Evolutionary conservation across 1,140 invertebrate genomes (phyloP), one percentile per base, ranked within the genome.

Genomic region (Euwallacea fornicatus): DNA sequence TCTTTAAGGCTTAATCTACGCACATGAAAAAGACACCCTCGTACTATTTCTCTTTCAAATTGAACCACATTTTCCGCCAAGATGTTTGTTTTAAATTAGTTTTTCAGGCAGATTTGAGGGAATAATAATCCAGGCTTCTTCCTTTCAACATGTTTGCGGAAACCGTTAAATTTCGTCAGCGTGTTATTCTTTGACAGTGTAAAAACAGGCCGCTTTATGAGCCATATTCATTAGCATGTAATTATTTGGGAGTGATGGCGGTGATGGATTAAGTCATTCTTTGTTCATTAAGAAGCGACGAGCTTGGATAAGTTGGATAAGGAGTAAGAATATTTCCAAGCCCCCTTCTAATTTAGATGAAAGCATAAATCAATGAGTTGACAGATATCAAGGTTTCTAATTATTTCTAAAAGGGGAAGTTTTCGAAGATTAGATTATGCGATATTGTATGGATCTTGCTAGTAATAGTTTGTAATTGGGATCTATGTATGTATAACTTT

Each of bases 201-300:
- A 47, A 47, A 47, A 47, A 47, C 46, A 47, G 46, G n/a, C 9
- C n/a, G 46, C 46, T 47, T 47, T 47, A 47, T 13, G 46, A 47
- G 46, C 46, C n/a, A 47, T 47, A 47, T 47, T 47, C 46, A 47
- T 47, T 47, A 47, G 46, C 46, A 47, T 47, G 46, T 47, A 47
- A 47, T 47, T 47, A 47, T 47, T 47, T 47, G n/a, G 6, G 46
- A 47, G 46, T 47, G 46, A 47, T 47, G 46, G n/a, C 46, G 46
- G 46, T 47, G 46, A 47, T 47, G 46, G 46, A 47, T 47, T 47
- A 47, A 47, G 9, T 13, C 46, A 13, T 47, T 47, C 46, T 47
- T 47, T 47, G 46, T 47, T 47, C 46, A 47, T 47, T 47, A 47
- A 47, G 9, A 47, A 47, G n/a, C 46, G n/a, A 47, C 2, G n/a